Conservation (phyloP, 2,113 vertebrate genomes). For the Campylorhamphus procurvoides region DNA sequence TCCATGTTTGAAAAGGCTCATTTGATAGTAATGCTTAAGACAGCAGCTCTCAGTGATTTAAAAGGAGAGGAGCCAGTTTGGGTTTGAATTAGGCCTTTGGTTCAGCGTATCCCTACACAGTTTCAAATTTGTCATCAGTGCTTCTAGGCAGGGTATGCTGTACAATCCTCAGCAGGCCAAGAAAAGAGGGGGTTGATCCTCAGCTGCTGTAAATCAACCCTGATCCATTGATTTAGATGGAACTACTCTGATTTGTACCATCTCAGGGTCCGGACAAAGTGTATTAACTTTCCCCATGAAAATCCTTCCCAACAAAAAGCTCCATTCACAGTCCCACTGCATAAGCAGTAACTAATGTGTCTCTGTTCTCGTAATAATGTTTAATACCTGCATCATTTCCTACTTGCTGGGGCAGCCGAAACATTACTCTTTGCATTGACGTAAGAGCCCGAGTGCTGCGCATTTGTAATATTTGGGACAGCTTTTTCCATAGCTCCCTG, state of each 20-base stretch:
- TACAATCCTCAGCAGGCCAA: conserved; percentile 51
- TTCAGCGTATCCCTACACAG: conserved; percentile 51
- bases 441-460: background rate
- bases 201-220: conserved; percentile 67
- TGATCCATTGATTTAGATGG: conserved; percentile 68
- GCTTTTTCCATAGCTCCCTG: conserved; percentile 36
- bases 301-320: conserved; percentile 66
- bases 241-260: conserved; percentile 66
- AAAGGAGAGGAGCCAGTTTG: conserved; percentile 68
- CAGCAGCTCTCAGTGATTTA: conserved; percentile 63
- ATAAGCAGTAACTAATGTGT: conserved; percentile 62
- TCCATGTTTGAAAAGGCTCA: conserved; percentile 61
- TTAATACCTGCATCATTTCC: conserved; percentile 71
- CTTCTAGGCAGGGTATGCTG: conserved; percentile 47
- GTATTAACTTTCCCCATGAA: conserved; percentile 60
- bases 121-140: conserved; percentile 69
- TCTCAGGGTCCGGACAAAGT: conserved; percentile 61
- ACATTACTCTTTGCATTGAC: conserved; percentile 63
- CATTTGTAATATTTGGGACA: conserved; percentile 52
- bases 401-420: conserved; percentile 40
- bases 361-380: conserved; percentile 62
- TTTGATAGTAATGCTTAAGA: conserved; percentile 72
- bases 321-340: conserved; percentile 45
- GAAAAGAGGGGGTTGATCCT: conserved; percentile 45
- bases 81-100: conserved; percentile 60